These are phyloP conservation scores for Channa argus DNA, from an alignment of 2,113 vertebrate genomes.

Conservation along the genomic window DNA sequence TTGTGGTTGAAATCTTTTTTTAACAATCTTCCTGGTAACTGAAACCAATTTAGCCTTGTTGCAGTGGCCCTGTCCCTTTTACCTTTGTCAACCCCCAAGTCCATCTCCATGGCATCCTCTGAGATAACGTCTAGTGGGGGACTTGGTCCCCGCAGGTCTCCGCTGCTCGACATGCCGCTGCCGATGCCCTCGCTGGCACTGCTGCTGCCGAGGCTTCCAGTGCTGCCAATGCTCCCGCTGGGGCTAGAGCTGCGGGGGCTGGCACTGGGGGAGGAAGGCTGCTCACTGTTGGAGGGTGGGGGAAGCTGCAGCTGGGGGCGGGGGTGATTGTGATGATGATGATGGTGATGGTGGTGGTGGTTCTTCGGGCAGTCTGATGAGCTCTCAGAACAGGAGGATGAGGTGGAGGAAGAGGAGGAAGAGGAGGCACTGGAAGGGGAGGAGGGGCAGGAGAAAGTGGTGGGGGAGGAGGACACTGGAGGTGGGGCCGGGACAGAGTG, in stretches of 20 bases:
- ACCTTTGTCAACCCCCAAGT: slow-evolving; percentile 62
- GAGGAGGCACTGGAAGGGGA: slow-evolving; percentile 73
- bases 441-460: slow-evolving; percentile 79
- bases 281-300: slow-evolving; percentile 50
- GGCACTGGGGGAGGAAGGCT: slow-evolving; percentile 65
- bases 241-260: slow-evolving; percentile 74
- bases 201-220: slow-evolving; percentile 62
- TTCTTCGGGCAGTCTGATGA: slow-evolving; percentile 68
- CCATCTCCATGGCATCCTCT: slow-evolving; percentile 84
- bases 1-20: no score
- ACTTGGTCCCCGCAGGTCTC: slow-evolving; percentile 66
- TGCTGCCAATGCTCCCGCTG: slow-evolving; percentile 71
- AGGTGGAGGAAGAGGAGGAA: slow-evolving; percentile 52
- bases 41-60: not conserved
- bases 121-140: slow-evolving; percentile 87
- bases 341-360: slow-evolving; percentile 50
- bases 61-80: no score
- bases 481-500: slow-evolving; percentile 55
- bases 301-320: slow-evolving; percentile 55
- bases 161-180: slow-evolving; percentile 46
- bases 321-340: slow-evolving; percentile 31
- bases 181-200: slow-evolving; percentile 63
- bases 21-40: no score
- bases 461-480: slow-evolving; percentile 60
- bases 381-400: slow-evolving; percentile 66